Base-by-base conservation (phyloP, 2,888 invertebrate species). In the Apomyelois bistriatella region DNA sequence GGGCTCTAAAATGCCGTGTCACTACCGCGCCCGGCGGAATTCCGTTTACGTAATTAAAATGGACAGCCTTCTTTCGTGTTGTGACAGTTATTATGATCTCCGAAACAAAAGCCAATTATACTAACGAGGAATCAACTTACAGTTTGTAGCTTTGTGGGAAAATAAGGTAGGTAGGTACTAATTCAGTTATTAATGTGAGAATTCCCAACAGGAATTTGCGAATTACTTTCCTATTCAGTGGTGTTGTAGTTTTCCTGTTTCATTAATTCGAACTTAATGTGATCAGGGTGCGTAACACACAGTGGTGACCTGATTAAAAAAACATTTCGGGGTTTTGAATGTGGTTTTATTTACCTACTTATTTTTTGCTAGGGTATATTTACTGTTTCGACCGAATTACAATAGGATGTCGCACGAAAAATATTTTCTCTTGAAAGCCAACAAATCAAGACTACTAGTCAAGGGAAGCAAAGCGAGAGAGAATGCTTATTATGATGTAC, bases 31-130 rank as follows among this genome's bases (percentile, higher is more conserved):
- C 76, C 62, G 54, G 58, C 49, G 53, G 60, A 67, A 60, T 64
- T 59, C 67, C 62, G 70, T 73, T 75, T 70, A 62, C 71, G 59
- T 84, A 85, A 87, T 86, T 85, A 82, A 80, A 85, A 83, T 70
- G 75, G 80, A 78, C 82, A 77, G 68, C 59, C 65, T 65, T 70
- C 68, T 75, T 78, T 76, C 66, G 64, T 66, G 58, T 59, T 69
- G 65, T 73, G 74, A 75, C 74, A 70, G 67, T 70, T 67, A 68
- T 70, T 67, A 68, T 66, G 68, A 65, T 64, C 65, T 61, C 62
- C 60, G 62, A 63, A 70, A 74, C 67, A 65, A 62, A 61, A 56
- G 59, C 58, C 71, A 74, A 79, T 80, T 80, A 77, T 68, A 69
- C 69, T 73, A 73, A 79, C 76, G 71, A 70, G 64, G 56, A 64